Percentiles rank a stretch among this genome's conserved stretches.
These are phyloP conservation scores for Camelus bactrianus DNA, from an alignment of 2,113 vertebrate species.

Conservation along the genomic window DNA sequence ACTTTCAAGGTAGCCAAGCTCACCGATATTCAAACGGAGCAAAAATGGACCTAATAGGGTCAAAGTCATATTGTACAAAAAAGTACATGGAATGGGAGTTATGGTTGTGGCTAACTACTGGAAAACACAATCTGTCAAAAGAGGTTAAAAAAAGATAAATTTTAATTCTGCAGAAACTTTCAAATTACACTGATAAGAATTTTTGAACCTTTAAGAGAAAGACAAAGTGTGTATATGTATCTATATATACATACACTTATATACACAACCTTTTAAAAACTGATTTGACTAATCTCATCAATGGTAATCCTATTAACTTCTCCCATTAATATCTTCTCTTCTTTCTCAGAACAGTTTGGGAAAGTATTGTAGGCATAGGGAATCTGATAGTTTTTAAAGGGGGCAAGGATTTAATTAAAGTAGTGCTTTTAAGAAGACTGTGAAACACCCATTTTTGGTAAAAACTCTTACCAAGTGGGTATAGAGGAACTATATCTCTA, in stretches of 20 bases:
- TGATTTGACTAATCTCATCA: neutral
- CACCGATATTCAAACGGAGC: neutral
- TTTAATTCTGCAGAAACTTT: neutral
- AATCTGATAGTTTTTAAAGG: neutral
- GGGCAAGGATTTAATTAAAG: neutral
- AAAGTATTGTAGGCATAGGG: neutral
- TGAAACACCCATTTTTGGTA: neutral
- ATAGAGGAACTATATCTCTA: no score
- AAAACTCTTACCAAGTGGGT: no score
- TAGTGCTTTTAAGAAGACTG: neutral
- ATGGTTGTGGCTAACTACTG: neutral
- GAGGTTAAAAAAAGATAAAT: neutral
- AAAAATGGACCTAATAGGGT: neutral
- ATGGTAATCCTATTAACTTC: neutral
- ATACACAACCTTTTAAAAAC: neutral
- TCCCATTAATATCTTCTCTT: neutral
- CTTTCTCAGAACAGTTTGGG: neutral
- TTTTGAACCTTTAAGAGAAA: neutral
- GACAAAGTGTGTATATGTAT: neutral
- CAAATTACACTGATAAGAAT: neutral
- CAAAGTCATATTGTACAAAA: neutral
- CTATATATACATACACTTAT: neutral
- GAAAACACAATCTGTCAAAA: neutral
- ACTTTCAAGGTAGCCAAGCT: neutral
- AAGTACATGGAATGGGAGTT: neutral